Evolutionary conservation across 2,797 vertebrate genomes (phyloP).

Genomic region (Triplophysa bombifrons): DNA sequence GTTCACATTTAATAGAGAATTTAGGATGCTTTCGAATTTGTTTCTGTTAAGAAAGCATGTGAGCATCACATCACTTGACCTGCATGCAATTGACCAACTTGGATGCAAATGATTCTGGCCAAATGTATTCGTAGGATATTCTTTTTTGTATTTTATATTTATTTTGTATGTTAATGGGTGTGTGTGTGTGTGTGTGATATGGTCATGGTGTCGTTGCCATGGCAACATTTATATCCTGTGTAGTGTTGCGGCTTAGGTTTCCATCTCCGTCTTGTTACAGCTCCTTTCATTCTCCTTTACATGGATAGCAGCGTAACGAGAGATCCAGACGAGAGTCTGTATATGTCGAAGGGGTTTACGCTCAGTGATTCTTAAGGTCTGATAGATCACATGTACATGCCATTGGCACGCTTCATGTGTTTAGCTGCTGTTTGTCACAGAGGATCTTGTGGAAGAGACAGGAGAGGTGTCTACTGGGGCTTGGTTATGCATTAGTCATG

Average conservation of each 20-base stretch:
- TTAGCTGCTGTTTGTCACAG: background rate
- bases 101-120: no score
- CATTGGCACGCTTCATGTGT: background rate
- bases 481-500: conserved; percentile 75
- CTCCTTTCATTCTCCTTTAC: conserved; percentile 62
- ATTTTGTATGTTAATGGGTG: conserved; percentile 8
- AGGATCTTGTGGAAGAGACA: background rate
- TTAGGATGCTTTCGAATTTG: no score
- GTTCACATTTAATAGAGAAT: no score
- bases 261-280: conserved; percentile 53
- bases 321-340: background rate
- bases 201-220: background rate
- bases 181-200: conserved; percentile 22
- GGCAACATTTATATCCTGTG: background rate
- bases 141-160: no score
- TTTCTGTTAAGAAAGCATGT: no score
- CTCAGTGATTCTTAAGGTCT: background rate
- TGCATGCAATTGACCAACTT: no score
- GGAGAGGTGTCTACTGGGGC: conserved; percentile 9
- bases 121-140: no score
- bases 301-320: background rate
- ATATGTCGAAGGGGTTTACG: no score
- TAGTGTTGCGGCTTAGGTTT: conserved; percentile 50
- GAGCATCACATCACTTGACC: no score
- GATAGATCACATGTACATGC: background rate